Conservation (phyloP, 2,888 invertebrate genomes). For the Calephelis perditalis region DNA sequence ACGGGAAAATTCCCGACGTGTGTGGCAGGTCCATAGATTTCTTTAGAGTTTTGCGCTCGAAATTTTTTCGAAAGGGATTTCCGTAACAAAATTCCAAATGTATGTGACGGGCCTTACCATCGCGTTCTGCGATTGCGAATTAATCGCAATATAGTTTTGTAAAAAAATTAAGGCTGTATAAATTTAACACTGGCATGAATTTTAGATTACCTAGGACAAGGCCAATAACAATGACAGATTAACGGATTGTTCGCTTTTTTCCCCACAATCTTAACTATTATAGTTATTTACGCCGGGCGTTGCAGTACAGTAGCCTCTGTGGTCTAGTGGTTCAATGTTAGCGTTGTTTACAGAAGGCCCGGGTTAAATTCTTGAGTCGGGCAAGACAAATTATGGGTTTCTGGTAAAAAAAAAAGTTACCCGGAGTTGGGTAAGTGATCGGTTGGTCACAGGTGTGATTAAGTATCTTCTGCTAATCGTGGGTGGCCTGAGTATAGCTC, state of each 20-base stretch:
- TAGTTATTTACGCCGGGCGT: not conserved
- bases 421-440: no score
- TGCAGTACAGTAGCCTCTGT: not conserved
- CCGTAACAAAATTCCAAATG: no score
- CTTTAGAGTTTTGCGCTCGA: no score
- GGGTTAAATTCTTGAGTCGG: no score
- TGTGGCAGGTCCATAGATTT: no score
- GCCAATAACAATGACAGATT: slow-evolving; percentile 1
- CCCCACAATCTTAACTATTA: not conserved
- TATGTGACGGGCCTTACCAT: not conserved
- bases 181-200: not conserved
- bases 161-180: not conserved
- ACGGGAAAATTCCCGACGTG: no score
- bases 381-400: no score
- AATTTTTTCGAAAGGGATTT: no score
- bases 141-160: not conserved
- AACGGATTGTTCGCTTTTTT: not conserved
- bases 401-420: no score
- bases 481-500: no score
- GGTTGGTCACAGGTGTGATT: no score
- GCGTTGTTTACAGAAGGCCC: not conserved
- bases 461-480: no score
- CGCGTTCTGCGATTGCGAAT: not conserved
- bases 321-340: not conserved
- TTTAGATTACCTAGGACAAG: slow-evolving; percentile 1